Conservation (phyloP, 2,113 vertebrate genomes). For the Scomber colias region DNA sequence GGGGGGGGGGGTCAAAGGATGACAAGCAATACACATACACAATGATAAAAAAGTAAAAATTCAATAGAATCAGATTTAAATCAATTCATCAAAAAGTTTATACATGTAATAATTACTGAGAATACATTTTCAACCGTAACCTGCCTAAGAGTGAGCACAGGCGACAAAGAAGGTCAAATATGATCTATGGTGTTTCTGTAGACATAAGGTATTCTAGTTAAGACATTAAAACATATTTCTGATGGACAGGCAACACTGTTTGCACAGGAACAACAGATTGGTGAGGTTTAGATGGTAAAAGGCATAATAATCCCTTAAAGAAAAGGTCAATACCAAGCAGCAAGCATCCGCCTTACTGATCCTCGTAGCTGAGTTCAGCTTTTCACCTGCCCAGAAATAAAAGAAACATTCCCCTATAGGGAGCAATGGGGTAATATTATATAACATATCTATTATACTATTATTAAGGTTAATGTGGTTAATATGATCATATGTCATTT, state of each 20-base stretch:
- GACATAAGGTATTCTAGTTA: too few relatives aligned
- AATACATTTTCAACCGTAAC: neutral
- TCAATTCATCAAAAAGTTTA: neutral
- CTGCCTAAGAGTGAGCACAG: neutral
- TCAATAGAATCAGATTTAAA: constrained; percentile 9
- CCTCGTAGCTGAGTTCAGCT: neutral
- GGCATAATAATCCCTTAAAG: constrained; percentile 21
- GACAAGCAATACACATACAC: neutral
- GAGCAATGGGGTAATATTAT: constrained; percentile 4
- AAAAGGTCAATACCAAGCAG: constrained; percentile 21
- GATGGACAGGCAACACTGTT: constrained; percentile 7
- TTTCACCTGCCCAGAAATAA: constrained; percentile 16
- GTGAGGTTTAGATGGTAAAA: constrained; percentile 15
- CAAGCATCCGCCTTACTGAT: constrained; percentile 16
- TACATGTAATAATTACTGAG: too few relatives aligned
- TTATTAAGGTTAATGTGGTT: neutral
- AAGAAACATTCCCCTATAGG: constrained; percentile 13
- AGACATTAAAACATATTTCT: neutral
- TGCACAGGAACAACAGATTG: constrained; percentile 11
- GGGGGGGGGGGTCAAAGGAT: constrained; percentile 13
- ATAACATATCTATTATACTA: neutral
- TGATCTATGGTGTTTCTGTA: too few relatives aligned
- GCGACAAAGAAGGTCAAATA: too few relatives aligned
- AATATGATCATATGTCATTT: neutral
- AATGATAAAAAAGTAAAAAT: constrained; percentile 18